A percentile compares a stretch with the other conserved stretches of the same genome.
phyloP scores from a whole-genome alignment of 92 coral and sea anemone species.

The Micromussa lordhowensis region DNA sequence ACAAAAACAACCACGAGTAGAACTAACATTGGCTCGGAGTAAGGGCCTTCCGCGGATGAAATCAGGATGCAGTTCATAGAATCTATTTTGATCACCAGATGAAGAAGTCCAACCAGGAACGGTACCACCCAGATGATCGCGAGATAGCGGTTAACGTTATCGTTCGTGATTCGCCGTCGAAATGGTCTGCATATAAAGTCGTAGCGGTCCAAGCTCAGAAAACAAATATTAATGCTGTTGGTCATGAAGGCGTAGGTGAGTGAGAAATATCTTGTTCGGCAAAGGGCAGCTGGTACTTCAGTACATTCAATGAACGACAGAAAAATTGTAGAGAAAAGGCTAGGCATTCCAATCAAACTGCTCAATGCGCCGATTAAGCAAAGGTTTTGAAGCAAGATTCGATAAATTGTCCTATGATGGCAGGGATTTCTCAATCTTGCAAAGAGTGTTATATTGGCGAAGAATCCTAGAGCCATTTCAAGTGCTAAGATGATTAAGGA shows the following conservation, averaged over 20 bases:
- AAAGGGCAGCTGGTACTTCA: not conserved
- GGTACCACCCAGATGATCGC: not conserved
- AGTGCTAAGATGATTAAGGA: not conserved
- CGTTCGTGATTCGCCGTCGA: not conserved
- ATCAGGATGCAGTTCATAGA: not conserved
- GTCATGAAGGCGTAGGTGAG: not conserved
- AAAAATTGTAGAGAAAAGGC: not conserved
- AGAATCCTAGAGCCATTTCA: not conserved
- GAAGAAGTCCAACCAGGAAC: not conserved
- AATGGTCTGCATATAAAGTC: not conserved
- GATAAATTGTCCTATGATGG: not conserved
- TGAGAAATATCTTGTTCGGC: not conserved
- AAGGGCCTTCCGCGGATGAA: not conserved
- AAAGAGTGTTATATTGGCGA: not conserved
- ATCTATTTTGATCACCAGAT: not conserved
- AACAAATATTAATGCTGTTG: conserved; percentile 5
- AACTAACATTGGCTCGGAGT: not conserved
- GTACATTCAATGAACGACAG: not conserved
- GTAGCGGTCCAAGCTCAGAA: conserved; percentile 7
- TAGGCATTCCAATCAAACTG: conserved; percentile 1
- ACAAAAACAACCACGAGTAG: not conserved
- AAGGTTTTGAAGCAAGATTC: not conserved
- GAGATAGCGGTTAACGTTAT: not conserved
- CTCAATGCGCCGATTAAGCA: not conserved
- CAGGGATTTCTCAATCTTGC: not conserved